Conservation (phyloP, 2,888 invertebrate genomes). For the Andrena bicolor region DNA sequence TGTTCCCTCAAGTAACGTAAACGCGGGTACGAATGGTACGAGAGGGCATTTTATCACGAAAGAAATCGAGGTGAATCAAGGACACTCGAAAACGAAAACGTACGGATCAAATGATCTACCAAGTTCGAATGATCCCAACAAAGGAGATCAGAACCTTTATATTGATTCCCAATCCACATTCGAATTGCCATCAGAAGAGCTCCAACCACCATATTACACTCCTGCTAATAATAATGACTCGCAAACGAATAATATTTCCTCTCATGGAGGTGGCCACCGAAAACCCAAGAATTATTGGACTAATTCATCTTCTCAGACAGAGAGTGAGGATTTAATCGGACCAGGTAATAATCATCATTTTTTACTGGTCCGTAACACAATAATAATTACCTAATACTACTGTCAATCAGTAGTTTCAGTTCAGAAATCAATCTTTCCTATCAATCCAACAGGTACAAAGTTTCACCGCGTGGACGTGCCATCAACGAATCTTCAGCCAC, state of each 20-base stretch:
- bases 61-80: slow-evolving; percentile 75
- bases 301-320: background rate
- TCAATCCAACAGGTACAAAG: slow-evolving; percentile 20
- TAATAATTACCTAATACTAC: too few relatives aligned
- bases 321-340: slow-evolving; percentile 18
- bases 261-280: background rate
- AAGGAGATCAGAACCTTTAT: slow-evolving; percentile 34
- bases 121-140: background rate
- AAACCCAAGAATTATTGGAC: background rate
- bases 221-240: background rate
- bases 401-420: too few relatives aligned
- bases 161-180: slow-evolving; percentile 19
- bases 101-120: slow-evolving; percentile 50
- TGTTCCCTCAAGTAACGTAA: slow-evolving; percentile 61
- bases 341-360: slow-evolving; percentile 29
- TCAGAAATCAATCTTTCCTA: background rate
- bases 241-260: background rate
- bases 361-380: background rate
- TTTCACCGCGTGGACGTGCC: slow-evolving; percentile 20
- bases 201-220: slow-evolving; percentile 21
- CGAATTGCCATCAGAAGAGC: slow-evolving; percentile 6
- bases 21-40: slow-evolving; percentile 72
- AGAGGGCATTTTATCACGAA: slow-evolving; percentile 74
- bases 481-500: slow-evolving; percentile 5
- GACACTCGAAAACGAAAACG: slow-evolving; percentile 74